A percentile compares a stretch with the other conserved stretches of the same genome.
Evolutionary conservation across 2,888 invertebrate genomes (phyloP).

Genomic region (Phaonia tiefii): DNA sequence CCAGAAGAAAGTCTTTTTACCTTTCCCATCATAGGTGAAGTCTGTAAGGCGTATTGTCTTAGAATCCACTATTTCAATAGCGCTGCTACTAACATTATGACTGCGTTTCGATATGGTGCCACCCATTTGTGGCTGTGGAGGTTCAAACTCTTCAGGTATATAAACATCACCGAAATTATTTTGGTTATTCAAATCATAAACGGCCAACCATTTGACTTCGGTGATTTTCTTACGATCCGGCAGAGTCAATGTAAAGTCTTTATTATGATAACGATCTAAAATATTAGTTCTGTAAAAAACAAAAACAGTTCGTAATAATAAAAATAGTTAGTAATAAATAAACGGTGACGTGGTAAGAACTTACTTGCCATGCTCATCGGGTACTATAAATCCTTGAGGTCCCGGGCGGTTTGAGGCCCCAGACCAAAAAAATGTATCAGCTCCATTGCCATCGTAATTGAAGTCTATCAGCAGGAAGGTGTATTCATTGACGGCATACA

Average conservation of each 20-base stretch:
- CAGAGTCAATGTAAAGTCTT: constrained; percentile 89
- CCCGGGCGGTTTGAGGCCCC: constrained; percentile 93
- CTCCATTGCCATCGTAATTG: constrained; percentile 94
- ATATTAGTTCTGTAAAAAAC: constrained; percentile 87
- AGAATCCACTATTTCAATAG: constrained; percentile 89
- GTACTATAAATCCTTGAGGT: constrained; percentile 94
- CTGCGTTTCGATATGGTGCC: constrained; percentile 83
- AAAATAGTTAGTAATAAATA: background rate
- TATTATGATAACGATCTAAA: constrained; percentile 91
- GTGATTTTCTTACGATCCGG: constrained; percentile 93
- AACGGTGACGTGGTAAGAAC: constrained; percentile 70
- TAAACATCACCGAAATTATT: constrained; percentile 94
- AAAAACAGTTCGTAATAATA: constrained; percentile 6
- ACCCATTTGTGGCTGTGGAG: constrained; percentile 86
- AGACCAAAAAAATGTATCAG: constrained; percentile 96
- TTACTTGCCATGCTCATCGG: constrained; percentile 92
- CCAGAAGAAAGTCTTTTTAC: constrained; percentile 91
- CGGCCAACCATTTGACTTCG: constrained; percentile 93
- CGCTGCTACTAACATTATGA: constrained; percentile 86
- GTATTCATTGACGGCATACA: constrained; percentile 93
- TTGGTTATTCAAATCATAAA: constrained; percentile 93
- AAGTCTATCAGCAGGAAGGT: constrained; percentile 90
- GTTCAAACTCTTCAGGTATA: constrained; percentile 94
- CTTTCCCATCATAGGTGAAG: constrained; percentile 89
- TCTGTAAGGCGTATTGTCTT: constrained; percentile 89